A percentile compares a stretch with the other conserved stretches of the same genome.
Evolutionary conservation across 2,797 vertebrate species (phyloP).

Genomic region (Trichosurus vulpecula): DNA sequence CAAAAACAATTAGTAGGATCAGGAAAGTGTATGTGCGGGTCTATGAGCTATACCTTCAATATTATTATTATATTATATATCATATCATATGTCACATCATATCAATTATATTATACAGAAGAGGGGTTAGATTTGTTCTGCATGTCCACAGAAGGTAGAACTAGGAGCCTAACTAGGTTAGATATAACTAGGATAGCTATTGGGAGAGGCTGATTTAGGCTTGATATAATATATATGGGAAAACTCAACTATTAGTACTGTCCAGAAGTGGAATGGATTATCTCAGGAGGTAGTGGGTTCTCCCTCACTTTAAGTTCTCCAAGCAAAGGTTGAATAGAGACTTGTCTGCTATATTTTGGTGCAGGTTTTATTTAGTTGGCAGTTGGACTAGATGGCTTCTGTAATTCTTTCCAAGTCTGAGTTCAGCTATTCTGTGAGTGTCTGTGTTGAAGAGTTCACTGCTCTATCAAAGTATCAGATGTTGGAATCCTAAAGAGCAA

Average conservation of each 20-base stretch:
- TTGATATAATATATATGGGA: background rate
- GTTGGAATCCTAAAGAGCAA: background rate
- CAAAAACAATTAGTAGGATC: background rate
- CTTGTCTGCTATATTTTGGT: background rate
- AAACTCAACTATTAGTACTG: background rate
- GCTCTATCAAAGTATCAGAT: background rate
- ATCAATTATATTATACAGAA: no score
- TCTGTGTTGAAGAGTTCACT: background rate
- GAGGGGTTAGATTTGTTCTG: background rate
- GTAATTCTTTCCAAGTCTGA: background rate
- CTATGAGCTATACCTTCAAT: background rate
- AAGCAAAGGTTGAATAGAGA: background rate
- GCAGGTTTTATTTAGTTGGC: background rate
- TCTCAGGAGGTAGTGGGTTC: background rate
- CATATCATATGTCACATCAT: no score
- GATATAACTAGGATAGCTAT: background rate
- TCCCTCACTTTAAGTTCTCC: background rate
- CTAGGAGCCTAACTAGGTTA: background rate
- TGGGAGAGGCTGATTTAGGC: background rate
- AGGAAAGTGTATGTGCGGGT: background rate
- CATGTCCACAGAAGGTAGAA: background rate
- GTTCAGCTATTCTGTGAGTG: background rate
- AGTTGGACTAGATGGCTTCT: background rate
- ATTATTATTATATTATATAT: no score
- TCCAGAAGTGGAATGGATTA: background rate